These are phyloP conservation scores for Myotis brandtii DNA, from an alignment of 2,113 vertebrate species.

Conservation along the genomic window DNA sequence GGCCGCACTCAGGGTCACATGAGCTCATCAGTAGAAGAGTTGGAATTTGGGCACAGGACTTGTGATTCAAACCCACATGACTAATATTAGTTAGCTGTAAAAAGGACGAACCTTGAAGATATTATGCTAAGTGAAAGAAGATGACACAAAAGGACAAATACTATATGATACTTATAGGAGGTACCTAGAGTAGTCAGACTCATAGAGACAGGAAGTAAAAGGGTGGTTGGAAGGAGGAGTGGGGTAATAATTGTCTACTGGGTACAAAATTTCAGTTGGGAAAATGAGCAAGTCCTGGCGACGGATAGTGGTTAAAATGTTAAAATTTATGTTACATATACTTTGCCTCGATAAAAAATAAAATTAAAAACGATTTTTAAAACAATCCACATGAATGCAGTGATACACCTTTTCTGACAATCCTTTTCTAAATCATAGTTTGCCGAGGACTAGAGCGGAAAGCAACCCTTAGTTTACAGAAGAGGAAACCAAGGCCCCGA, in stretches of 20 bases:
- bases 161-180: not conserved
- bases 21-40: constrained; percentile 24
- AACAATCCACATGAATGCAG: not conserved
- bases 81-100: not conserved
- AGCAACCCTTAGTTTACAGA: not conserved
- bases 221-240: not conserved
- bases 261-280: not conserved
- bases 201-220: not conserved
- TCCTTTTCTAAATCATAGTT: constrained; percentile 15
- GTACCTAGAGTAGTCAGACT: not conserved
- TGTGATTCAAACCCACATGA: not conserved
- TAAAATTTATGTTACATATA: not conserved
- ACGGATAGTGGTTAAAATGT: not conserved
- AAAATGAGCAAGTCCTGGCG: not conserved
- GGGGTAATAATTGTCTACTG: not conserved
- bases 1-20: constrained; percentile 42
- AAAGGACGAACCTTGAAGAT: constrained; percentile 1
- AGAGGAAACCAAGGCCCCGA: not conserved
- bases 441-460: not conserved
- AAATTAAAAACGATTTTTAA: not conserved
- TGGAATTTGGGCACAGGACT: not conserved
- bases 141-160: not conserved
- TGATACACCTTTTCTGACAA: not conserved
- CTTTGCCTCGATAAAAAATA: not conserved
- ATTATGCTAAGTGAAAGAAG: not conserved